phyloP scores from a whole-genome alignment of 2,888 invertebrate genomes.

The Drosophila flavopinicola region DNA sequence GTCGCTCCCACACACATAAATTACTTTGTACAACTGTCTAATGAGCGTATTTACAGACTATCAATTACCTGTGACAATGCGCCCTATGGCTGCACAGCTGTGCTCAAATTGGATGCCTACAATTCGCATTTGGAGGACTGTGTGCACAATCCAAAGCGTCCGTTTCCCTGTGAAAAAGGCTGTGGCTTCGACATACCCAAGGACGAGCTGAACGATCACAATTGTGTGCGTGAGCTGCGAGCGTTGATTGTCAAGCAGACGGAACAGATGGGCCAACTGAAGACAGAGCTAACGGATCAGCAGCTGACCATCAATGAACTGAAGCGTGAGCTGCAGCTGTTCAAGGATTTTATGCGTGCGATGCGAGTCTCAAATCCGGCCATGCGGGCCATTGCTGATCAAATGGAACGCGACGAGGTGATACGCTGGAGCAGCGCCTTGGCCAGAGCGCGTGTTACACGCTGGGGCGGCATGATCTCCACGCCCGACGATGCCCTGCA shows the following conservation, averaged over 20 bases:
- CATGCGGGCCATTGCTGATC: slow-evolving; percentile 95
- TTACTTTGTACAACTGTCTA: no score
- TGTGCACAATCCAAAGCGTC: slow-evolving; percentile 96
- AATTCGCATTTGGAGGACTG: slow-evolving; percentile 95
- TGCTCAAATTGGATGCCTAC: slow-evolving; percentile 94
- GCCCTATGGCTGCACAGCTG: slow-evolving; percentile 92
- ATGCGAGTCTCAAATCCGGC: slow-evolving; percentile 96
- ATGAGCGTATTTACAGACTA: slow-evolving; percentile 86
- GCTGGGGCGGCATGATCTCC: slow-evolving; percentile 99
- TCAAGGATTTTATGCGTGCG: slow-evolving; percentile 97
- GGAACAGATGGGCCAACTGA: slow-evolving; percentile 93
- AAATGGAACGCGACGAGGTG: slow-evolving; percentile 97
- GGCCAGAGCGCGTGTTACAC: slow-evolving; percentile 93
- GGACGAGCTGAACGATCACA: slow-evolving; percentile 96
- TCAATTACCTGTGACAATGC: slow-evolving; percentile 96
- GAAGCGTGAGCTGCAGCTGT: slow-evolving; percentile 93
- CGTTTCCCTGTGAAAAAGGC: slow-evolving; percentile 96
- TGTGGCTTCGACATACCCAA: slow-evolving; percentile 97
- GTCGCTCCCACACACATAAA: slow-evolving; percentile 12
- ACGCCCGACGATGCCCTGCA: slow-evolving; percentile 97
- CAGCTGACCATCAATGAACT: slow-evolving; percentile 95
- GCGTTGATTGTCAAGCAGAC: slow-evolving; percentile 93
- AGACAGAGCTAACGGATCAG: slow-evolving; percentile 94
- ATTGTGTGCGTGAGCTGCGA: slow-evolving; percentile 95
- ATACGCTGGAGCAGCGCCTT: slow-evolving; percentile 94